Conservation (phyloP, 2,888 invertebrate genomes). For the Diloba caeruleocephala region DNA sequence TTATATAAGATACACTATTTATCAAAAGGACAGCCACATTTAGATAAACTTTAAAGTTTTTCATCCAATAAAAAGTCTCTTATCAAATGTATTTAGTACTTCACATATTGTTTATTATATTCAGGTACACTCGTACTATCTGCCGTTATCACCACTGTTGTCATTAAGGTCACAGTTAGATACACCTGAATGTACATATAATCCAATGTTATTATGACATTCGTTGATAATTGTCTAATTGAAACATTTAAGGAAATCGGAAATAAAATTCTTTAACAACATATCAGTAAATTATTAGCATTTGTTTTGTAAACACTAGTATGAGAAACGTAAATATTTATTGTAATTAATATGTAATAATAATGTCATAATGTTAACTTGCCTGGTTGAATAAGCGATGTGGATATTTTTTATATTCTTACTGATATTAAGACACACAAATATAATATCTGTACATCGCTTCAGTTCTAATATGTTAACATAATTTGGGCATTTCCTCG, state of each 20-base stretch:
- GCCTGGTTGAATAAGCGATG: conserved; percentile 47
- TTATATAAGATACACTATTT: conserved; percentile 41
- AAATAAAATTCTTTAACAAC: conserved; percentile 64
- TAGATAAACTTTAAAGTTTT: conserved; percentile 47
- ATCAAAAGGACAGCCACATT: conserved; percentile 30
- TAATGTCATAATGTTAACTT: conserved; percentile 65
- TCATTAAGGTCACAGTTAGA: conserved; percentile 48
- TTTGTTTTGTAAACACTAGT: conserved; percentile 81
- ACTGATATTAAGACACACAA: conserved; percentile 4
- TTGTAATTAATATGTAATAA: conserved; percentile 72
- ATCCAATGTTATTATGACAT: conserved; percentile 49
- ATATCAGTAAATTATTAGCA: conserved; percentile 72
- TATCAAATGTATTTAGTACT: conserved; percentile 26
- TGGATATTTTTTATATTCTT: conserved; percentile 22
- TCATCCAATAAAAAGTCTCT: conserved; percentile 38
- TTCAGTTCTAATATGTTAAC: conserved; percentile 19
- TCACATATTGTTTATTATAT: conserved; percentile 25
- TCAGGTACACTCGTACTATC: conserved; percentile 10
- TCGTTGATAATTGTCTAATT: conserved; percentile 46
- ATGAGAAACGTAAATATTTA: conserved; percentile 79
- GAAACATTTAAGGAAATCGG: conserved; percentile 63
- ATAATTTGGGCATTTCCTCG: conserved; percentile 28
- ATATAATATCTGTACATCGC: conserved; percentile 17
- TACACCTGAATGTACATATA: conserved; percentile 38
- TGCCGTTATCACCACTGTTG: conserved; percentile 40